Percentiles rank a stretch among this genome's conserved stretches.
Evolutionary conservation across 2,797 vertebrate genomes (phyloP).

Genomic region (Pogonophryne albipinna): DNA sequence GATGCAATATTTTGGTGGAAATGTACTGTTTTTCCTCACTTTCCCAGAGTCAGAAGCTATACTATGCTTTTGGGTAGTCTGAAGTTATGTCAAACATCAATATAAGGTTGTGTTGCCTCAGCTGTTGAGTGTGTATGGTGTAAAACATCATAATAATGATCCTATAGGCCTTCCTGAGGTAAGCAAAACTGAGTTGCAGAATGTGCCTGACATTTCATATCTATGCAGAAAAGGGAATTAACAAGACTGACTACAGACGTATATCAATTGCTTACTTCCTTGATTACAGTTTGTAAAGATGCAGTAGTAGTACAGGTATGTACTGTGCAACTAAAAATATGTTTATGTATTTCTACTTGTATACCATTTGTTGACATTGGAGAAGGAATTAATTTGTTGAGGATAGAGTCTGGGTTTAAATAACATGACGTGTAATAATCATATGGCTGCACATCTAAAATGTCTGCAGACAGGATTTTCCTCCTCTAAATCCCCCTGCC

Average conservation of each 20-base stretch:
- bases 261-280: neutral
- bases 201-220: neutral
- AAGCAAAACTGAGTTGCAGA: neutral
- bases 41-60: too few species aligned
- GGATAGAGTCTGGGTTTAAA: conserved; percentile 9
- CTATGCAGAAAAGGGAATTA: neutral
- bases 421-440: conserved; percentile 18
- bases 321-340: neutral
- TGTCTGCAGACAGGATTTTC: conserved; percentile 36
- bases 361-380: neutral
- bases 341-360: too few species aligned
- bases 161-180: too few species aligned
- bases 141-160: too few species aligned
- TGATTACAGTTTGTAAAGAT: neutral
- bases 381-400: neutral
- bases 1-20: too few species aligned
- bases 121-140: too few species aligned
- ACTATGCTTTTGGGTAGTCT: too few species aligned
- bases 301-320: neutral
- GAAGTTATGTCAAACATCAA: too few species aligned
- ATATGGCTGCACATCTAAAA: conserved; percentile 13
- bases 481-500: conserved; percentile 11
- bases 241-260: neutral
- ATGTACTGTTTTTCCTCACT: too few species aligned
- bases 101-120: too few species aligned